Evolutionary conservation across 2,888 invertebrate genomes (phyloP), one percentile per base, ranked within the genome.

Genomic region (Tetheella fluctuosa): DNA sequence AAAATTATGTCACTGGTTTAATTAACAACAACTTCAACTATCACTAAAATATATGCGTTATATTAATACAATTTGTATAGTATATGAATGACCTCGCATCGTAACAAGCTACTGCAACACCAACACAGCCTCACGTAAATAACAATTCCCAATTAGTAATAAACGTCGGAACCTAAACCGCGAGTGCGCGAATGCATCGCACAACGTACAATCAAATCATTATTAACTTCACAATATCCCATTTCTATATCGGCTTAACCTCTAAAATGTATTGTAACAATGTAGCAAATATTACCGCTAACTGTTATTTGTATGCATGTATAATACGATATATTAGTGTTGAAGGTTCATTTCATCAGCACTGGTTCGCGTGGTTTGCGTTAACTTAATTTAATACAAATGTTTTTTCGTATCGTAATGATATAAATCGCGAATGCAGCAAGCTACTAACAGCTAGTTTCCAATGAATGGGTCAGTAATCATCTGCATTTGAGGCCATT

Each of bases 401-500:
- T 73, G 70, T 64, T 64, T 65, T 77, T 78, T 77, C 69, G 68
- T 69, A 67, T 58, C 65, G 64, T 81, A 83, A 85, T 86, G 75
- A 78, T 83, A 83, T 84, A 85, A 85, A 88, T 89, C 79, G 85
- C 77, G 69, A 80, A 74, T 66, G 76, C 75, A 79, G 78, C 69
- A 72, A 77, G 77, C 66, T 77, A 80, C 81, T 80, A 84, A 82
- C 85, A 75, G 85, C 83, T 86, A 86, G 89, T 86, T 89, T 85
- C 80, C 89, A 87, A 87, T 90, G 90, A 89, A 90, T 89, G 84
- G 89, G 84, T 84, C 86, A 88, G 91, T 91, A 91, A 92, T 92
- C 88, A 91, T 91, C 84, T 91, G 89, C 90, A 90, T 91, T 90
- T 89, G 89, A 84, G 82, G 84, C 86, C 83, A 91, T 93, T 92